Base-by-base conservation (phyloP, 2,888 invertebrate species). In the Ophioninae sp. region DNA sequence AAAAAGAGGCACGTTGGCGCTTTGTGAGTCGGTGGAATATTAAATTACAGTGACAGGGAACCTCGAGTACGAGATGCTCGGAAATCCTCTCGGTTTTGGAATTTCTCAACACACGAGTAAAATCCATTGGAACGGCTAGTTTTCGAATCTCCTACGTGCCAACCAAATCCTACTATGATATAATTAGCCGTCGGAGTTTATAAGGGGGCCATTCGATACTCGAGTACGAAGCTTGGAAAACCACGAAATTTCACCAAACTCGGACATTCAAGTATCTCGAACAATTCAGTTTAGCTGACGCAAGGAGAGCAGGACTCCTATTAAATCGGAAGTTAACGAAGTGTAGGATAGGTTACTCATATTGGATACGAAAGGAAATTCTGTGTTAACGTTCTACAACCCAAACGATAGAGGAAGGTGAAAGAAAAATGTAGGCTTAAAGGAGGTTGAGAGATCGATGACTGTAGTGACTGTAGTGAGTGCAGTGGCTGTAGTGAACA, bases 111-210 rank as follows among this genome's bases (percentile, higher is more conserved):
- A 30, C 30, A 30, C 30, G 1, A 3, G 30, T 30, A 30, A 30
- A 30, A 30, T 30, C 30, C 30, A 50, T 50, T 3, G 6, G 17
- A 5, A 13, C 50, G 6, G 17, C 17, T 50, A 13, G 50, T 50
- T 50, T 30, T 50, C 50, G 6, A 50, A 6, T 10, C 10, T 44
- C n/a, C 8, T 62, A 39, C 64, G 13, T 10, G 20, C 59, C 65
- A 69, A 50, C 77, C 10, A 73, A 62, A 78, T 82, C 41, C 77
- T 23, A 56, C 72, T 64, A 61, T 67, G 62, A 64, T 82, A 73
- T 78, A 82, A 78, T 73, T 82, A 72, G 59, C 67, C 62, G 73
- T 73, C 77, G 21, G 77, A 30, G 50, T 68, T 68, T 41, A 56
- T 7, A 67, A 44, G 50, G 50, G 17, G 50, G 50, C 50, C 44